A percentile compares a stretch with the other conserved stretches of the same genome.
phyloP scores from a whole-genome alignment of 2,888 invertebrate genomes.

The Idaea straminata region DNA sequence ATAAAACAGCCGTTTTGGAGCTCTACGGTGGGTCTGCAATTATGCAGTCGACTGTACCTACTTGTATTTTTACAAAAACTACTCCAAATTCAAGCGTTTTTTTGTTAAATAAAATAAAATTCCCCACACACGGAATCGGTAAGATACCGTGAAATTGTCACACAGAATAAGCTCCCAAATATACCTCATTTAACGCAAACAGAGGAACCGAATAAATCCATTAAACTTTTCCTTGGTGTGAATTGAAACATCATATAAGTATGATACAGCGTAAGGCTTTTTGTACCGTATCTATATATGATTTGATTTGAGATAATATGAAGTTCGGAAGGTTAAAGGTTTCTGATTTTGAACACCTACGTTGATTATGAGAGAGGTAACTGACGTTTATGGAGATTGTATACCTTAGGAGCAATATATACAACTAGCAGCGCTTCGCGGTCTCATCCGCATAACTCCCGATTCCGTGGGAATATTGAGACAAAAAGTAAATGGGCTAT shows the following conservation, averaged over 20 bases:
- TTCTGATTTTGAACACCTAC: not conserved
- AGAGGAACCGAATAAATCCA: slow-evolving; percentile 52
- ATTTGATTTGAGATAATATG: slow-evolving; percentile 5
- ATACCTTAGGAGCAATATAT: no score
- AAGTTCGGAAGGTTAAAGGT: not conserved
- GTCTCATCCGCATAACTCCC: no score
- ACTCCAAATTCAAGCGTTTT: no score
- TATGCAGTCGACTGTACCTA: no score
- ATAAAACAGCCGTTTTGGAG: no score
- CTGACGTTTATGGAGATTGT: not conserved
- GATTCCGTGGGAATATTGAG: no score
- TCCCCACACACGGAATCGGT: not conserved
- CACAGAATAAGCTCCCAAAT: slow-evolving; percentile 19
- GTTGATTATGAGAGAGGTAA: not conserved
- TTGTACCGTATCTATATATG: slow-evolving; percentile 44
- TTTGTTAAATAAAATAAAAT: no score
- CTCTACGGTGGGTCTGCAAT: no score
- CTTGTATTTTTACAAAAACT: no score
- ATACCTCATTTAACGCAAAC: slow-evolving; percentile 50
- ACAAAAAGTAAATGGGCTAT: no score
- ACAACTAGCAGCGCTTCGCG: no score
- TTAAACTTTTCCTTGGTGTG: slow-evolving; percentile 44
- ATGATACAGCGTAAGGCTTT: slow-evolving; percentile 60
- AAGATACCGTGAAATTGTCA: not conserved
- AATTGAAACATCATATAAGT: slow-evolving; percentile 63